phyloP scores from a whole-genome alignment of 1,140 invertebrate species.

The Drosophila navojoa region DNA sequence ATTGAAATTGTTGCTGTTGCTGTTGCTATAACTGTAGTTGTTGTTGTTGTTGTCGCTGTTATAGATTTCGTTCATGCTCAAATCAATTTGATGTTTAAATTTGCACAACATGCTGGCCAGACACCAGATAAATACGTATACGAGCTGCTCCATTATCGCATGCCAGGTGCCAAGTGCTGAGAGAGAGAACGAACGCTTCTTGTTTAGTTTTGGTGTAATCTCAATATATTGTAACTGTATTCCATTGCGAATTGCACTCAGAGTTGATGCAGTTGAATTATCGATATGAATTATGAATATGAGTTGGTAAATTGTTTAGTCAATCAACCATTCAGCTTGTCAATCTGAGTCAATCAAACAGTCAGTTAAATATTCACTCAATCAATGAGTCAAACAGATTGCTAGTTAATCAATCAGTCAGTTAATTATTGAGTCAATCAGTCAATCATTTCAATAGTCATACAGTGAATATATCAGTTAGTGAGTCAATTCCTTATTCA shows the following conservation, averaged over 20 bases:
- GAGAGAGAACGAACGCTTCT: background rate
- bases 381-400: background rate
- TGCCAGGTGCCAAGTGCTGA: constrained; percentile 5
- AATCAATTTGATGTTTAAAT: constrained; percentile 67
- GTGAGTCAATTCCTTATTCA: background rate
- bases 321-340: background rate
- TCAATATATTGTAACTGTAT: too few species aligned
- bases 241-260: background rate
- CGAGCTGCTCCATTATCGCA: constrained; percentile 11
- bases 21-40: too few species aligned
- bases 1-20: constrained; percentile 62
- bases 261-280: background rate
- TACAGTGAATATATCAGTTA: too few species aligned
- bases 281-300: too few species aligned
- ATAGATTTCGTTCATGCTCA: constrained; percentile 62
- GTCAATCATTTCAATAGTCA: too few species aligned
- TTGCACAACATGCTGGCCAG: constrained; percentile 42
- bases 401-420: background rate
- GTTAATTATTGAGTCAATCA: too few species aligned
- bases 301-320: background rate
- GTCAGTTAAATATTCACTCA: background rate
- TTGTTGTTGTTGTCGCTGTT: constrained; percentile 44
- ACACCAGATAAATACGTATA: constrained; percentile 20
- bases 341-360: background rate
- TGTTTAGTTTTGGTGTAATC: too few species aligned